Base-by-base conservation (phyloP, 2,888 invertebrate genomes). In the Drosophila helvetica region DNA sequence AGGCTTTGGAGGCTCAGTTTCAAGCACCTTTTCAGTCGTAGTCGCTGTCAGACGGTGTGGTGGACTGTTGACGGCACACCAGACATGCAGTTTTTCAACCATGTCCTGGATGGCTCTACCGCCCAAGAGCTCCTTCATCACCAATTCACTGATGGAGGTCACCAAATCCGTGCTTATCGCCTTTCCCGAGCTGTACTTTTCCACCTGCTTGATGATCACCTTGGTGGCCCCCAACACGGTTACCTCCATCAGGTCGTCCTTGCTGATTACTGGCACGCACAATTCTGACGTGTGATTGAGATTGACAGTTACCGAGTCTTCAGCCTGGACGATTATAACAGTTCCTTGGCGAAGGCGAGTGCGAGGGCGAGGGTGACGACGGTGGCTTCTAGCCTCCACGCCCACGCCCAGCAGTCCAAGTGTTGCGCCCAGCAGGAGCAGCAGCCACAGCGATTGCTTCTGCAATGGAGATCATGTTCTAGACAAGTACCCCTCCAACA, bases 231-330 rank as follows among this genome's bases (percentile, higher is more conserved):
- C 54, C 0, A 25, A 0, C 12, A 54, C 1, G 6, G 67, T 22
- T 1, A 25, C 0, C 3, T 77, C 42, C 8, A 59, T 10, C 1
- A 76, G 1, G 5, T 74, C 68, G 1, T 61, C 19, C 10, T 50
- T 74, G 42, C 18, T 22, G 3, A 59, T n/a, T 3, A 2, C 1
- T 0, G 54, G 55, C 1, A 4, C 2, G 7, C 72, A 70, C 38
- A 58, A 19, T 22, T 38, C 50, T 9, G 10, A 8, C 10, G 8
- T 19, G 27, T 2, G 27, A 7, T 27, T 27, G n/a, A n/a, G n/a
- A n/a, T n/a, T n/a, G n/a, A n/a, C n/a, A n/a, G n/a, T n/a, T n/a
- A n/a, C n/a, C n/a, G n/a, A n/a, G n/a, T n/a, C n/a, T n/a, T n/a
- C n/a, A n/a, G n/a, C n/a, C n/a, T n/a, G n/a, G n/a, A n/a, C n/a